Evolutionary conservation across 2,113 vertebrate genomes (phyloP).

Genomic region (Stigmatopora argus): DNA sequence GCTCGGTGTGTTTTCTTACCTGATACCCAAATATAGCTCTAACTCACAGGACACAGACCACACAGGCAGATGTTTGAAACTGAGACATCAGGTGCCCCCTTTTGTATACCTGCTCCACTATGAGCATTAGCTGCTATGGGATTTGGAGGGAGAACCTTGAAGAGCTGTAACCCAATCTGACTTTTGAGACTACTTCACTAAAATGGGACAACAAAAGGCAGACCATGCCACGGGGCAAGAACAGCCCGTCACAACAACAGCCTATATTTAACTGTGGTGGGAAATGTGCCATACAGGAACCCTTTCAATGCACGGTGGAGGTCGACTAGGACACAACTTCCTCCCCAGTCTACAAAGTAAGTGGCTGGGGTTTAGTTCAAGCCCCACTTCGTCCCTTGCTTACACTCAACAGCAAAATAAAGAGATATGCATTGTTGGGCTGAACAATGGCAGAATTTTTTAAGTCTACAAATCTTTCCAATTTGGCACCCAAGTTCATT

Average conservation of each 20-base stretch:
- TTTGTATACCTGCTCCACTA: conserved; percentile 30
- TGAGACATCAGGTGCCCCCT: conserved; percentile 38
- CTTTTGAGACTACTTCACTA: conserved; percentile 39
- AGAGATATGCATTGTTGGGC: conserved; percentile 76
- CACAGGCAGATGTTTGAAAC: conserved; percentile 45
- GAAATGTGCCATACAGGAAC: conserved; percentile 73
- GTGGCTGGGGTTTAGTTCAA: conserved; percentile 36
- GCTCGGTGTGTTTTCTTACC: conserved; percentile 45
- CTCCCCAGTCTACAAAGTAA: conserved; percentile 60
- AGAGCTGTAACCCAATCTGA: conserved; percentile 62
- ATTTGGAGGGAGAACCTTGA: conserved; percentile 33
- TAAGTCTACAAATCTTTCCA: conserved; percentile 55
- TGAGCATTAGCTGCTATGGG: conserved; percentile 30
- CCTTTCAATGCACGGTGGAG: conserved; percentile 75
- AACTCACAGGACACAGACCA: conserved; percentile 43
- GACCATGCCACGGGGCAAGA: conserved; percentile 38
- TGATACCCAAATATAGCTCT: conserved; percentile 57
- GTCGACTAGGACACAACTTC: conserved; percentile 73
- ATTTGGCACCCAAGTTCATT: conserved; percentile 57
- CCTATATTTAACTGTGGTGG: conserved; percentile 77
- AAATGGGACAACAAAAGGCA: conserved; percentile 57
- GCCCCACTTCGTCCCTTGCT: conserved; percentile 13
- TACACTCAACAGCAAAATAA: conserved; percentile 58
- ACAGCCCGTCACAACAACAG: conserved; percentile 59
- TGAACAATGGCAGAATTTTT: conserved; percentile 75